A percentile compares a stretch with the other conserved stretches of the same genome.
phyloP scores from a whole-genome alignment of 2,888 invertebrate species.

The Lasioglossum oenotherae region DNA sequence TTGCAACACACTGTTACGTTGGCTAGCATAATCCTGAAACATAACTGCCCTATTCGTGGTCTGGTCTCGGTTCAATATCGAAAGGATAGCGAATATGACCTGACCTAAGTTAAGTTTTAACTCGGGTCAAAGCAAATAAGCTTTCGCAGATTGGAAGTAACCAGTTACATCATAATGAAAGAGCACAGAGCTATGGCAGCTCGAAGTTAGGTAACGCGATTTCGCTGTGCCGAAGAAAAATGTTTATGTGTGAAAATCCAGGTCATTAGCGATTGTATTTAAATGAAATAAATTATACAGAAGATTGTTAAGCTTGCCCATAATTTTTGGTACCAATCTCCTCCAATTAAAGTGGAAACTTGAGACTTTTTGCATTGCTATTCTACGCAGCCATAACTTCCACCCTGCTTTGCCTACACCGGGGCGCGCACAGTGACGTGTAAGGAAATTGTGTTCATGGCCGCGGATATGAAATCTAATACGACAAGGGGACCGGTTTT shows the following conservation, averaged over 20 bases:
- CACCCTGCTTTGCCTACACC: background rate
- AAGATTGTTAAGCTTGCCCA: background rate
- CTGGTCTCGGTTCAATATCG: background rate
- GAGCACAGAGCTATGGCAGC: background rate
- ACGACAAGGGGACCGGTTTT: constrained; percentile 36
- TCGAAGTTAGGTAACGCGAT: constrained; percentile 31
- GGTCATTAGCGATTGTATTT: background rate
- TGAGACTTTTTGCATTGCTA: constrained; percentile 17
- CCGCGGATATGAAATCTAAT: constrained; percentile 45
- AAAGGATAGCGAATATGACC: constrained; percentile 10
- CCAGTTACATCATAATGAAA: constrained; percentile 43
- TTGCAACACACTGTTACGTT: background rate
- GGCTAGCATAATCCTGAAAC: background rate
- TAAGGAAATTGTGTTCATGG: constrained; percentile 47
- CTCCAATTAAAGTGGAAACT: constrained; percentile 18
- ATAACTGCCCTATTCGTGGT: background rate
- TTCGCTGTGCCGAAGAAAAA: constrained; percentile 39
- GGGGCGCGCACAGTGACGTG: background rate
- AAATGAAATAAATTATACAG: background rate
- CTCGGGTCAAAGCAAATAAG: constrained; percentile 43
- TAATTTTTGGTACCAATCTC: background rate
- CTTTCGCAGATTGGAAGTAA: constrained; percentile 35
- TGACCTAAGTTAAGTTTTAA: background rate
- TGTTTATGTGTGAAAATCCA: constrained; percentile 25
- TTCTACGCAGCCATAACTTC: background rate